phyloP scores from a whole-genome alignment of 1,140 invertebrate species.

The Papilio polytes region DNA sequence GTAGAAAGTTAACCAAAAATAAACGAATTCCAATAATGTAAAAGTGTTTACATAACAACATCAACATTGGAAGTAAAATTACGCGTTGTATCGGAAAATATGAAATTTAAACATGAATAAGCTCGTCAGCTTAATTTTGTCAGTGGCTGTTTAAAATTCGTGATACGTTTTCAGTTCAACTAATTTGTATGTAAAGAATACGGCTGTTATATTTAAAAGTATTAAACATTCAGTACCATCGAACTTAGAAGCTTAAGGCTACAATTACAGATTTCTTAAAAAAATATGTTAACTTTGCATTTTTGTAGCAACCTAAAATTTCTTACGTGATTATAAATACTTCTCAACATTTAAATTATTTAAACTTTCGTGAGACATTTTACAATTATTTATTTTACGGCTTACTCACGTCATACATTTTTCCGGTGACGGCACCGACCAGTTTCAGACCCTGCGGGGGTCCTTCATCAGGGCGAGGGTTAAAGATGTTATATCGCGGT shows the following conservation, averaged over 20 bases:
- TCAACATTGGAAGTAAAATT: constrained; percentile 26
- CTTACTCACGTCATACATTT: no score
- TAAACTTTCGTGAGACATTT: no score
- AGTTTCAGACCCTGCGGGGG: no score
- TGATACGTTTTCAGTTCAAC: constrained; percentile 21
- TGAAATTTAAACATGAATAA: constrained; percentile 24
- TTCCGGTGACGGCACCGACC: no score
- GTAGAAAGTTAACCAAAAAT: neutral
- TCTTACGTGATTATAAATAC: no score
- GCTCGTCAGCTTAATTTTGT: constrained; percentile 29
- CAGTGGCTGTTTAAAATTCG: constrained; percentile 7
- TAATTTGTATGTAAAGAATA: constrained; percentile 25
- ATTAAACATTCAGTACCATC: neutral
- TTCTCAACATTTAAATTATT: no score
- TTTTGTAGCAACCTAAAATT: neutral
- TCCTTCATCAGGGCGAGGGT: no score
- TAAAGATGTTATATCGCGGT: no score
- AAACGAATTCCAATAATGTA: constrained; percentile 13
- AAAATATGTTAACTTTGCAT: neutral
- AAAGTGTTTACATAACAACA: constrained; percentile 1
- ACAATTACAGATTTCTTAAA: neutral
- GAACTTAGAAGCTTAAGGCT: neutral
- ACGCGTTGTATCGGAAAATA: constrained; percentile 23
- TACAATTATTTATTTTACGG: no score
- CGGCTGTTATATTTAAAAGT: constrained; percentile 5